phyloP scores from a whole-genome alignment of 2,888 invertebrate species.

The Bursaphelenchus okinawaensis region DNA sequence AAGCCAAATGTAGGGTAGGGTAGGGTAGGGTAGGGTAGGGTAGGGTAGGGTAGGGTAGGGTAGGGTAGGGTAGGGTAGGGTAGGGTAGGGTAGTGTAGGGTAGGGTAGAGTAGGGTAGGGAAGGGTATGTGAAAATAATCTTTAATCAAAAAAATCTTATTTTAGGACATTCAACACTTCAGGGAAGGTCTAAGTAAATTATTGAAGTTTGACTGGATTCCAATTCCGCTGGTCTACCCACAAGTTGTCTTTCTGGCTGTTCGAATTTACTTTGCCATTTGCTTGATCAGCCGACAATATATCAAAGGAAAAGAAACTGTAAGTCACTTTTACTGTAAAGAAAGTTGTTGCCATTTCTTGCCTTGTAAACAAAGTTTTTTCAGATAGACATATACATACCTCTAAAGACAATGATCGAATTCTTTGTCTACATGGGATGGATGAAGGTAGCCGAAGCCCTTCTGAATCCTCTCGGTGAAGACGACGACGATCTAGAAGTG shows the following conservation, averaged over 20 bases:
- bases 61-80: too few species aligned
- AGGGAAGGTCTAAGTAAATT: slow-evolving; percentile 29
- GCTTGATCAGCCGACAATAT: slow-evolving; percentile 32
- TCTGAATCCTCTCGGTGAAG: slow-evolving; percentile 53
- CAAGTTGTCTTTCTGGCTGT: slow-evolving; percentile 47
- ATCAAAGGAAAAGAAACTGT: neutral
- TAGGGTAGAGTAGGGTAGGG: too few species aligned
- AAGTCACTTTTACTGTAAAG: neutral
- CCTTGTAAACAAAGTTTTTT: slow-evolving; percentile 6
- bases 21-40: too few species aligned
- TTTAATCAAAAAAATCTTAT: neutral
- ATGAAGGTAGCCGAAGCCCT: slow-evolving; percentile 52
- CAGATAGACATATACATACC: slow-evolving; percentile 52
- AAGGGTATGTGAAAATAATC: too few species aligned
- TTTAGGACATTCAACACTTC: slow-evolving; percentile 33
- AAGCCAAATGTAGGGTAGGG: too few species aligned
- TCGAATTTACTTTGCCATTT: slow-evolving; percentile 45
- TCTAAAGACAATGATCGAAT: slow-evolving; percentile 46
- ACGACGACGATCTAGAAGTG: slow-evolving; percentile 54
- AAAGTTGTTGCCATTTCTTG: neutral
- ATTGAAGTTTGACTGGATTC: slow-evolving; percentile 40
- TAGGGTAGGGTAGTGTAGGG: too few species aligned
- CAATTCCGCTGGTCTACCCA: slow-evolving; percentile 41
- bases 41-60: too few species aligned
- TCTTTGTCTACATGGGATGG: slow-evolving; percentile 35